Base-by-base conservation (phyloP, 2,113 vertebrate species). In the Nanorana parkeri region DNA sequence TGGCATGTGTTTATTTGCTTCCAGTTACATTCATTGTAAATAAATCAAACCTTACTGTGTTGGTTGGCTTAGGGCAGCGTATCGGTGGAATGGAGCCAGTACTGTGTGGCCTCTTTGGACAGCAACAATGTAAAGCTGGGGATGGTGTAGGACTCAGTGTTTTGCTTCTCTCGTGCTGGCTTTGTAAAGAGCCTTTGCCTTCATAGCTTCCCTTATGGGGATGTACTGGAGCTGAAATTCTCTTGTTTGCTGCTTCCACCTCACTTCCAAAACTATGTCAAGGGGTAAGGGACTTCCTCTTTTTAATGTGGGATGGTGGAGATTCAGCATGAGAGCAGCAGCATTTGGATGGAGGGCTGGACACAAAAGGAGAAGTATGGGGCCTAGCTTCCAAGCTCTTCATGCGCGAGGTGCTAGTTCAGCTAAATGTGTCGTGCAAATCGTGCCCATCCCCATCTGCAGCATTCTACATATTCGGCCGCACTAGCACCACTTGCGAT, bases 31-130 rank as follows among this genome's bases (percentile, higher is more conserved):
- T 7, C 5, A 10, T 47, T 2, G 41, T 47, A 47, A 47, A 73
- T 20, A 68, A n/a, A 26, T 21, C 36, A 73, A 28, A 60, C 32
- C 94, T 95, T 90, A 97, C 97, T 88, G 76, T 85, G 26, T 88
- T 28, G 0, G 85, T 87, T 77, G 90, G 91, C 79, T 94, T 93
- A 63, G 94, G 90, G 84, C 24, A 68, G 23, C 67, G 85, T 80
- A 91, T 83, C 0, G 87, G 88, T 8, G 91, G 89, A 26, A 90
- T 84, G 0, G 91, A 82, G 0, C 85, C 84, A 0, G 94, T 92
- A 0, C 93, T 92, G 21, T 91, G 86, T 0, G 89, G 92, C 19
- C 92, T 84, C 0, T 85, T 87, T 54, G 89, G 86, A 60, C 86
- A 6, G 78, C 56, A 66, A 64, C 61, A 77, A 21, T 3, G 4